Evolutionary conservation across 2,113 vertebrate species (phyloP).

Genomic region (Fulmarus glacialis): DNA sequence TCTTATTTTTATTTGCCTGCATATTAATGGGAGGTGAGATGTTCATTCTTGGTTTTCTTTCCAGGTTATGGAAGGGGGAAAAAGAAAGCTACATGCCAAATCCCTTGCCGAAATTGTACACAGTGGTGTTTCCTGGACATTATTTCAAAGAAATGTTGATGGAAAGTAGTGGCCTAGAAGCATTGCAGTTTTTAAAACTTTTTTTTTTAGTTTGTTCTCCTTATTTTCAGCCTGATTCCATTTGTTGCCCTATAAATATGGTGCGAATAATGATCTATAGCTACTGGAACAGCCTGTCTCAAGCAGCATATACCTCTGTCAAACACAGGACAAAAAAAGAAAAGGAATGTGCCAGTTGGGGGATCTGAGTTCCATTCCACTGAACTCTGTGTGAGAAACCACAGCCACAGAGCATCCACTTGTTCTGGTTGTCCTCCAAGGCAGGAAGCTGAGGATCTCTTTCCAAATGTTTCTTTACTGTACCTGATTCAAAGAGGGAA

Average conservation of each 20-base stretch:
- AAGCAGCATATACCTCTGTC: not conserved
- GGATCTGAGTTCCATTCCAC: not conserved
- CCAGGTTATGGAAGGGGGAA: not conserved
- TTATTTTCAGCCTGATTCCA: not conserved
- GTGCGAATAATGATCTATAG: not conserved
- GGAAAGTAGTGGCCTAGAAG: not conserved
- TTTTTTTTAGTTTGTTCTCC: not conserved
- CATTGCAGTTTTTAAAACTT: fast-evolving
- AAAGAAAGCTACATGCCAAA: not conserved
- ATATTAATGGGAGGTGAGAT: not conserved
- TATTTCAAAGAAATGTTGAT: not conserved
- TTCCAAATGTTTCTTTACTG: not conserved
- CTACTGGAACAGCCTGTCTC: not conserved
- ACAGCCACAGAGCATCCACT: not conserved
- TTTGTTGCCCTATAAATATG: not conserved
- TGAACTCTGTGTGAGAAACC: not conserved
- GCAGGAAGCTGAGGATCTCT: not conserved
- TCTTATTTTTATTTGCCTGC: not conserved
- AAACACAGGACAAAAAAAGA: not conserved
- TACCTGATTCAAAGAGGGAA: not conserved
- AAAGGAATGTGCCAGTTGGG: not conserved
- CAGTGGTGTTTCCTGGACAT: not conserved
- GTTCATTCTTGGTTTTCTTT: not conserved
- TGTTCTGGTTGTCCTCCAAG: not conserved
- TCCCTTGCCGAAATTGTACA: not conserved